Evolutionary conservation across 2,113 vertebrate genomes (phyloP).

Genomic region (Cepphus grylle): DNA sequence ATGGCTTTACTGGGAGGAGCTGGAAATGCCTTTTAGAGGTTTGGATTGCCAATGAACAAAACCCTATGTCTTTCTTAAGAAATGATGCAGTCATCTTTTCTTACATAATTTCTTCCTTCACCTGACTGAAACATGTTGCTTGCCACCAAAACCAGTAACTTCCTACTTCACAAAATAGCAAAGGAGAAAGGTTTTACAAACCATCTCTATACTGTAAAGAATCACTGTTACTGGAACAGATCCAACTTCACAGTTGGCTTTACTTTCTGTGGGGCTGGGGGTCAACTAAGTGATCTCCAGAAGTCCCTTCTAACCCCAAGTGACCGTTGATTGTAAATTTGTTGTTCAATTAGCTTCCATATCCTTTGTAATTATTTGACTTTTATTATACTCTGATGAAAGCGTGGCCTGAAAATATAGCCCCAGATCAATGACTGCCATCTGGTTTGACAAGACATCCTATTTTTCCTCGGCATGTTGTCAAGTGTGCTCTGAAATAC

Average conservation of each 20-base stretch:
- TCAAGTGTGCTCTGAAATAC: not conserved
- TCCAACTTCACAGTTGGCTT: not conserved
- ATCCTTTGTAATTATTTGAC: not conserved
- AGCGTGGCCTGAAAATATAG: not conserved
- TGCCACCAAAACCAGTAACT: not conserved
- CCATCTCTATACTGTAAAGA: not conserved
- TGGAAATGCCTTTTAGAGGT: not conserved
- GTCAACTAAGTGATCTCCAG: not conserved
- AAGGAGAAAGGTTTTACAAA: not conserved
- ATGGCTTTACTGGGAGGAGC: not conserved
- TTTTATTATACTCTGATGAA: not conserved
- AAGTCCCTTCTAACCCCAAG: not conserved
- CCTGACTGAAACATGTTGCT: not conserved
- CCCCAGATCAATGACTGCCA: not conserved
- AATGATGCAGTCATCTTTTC: not conserved
- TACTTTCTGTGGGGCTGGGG: not conserved
- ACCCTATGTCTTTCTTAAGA: not conserved
- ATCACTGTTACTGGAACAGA: not conserved
- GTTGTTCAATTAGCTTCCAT: not conserved
- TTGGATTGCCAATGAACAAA: not conserved
- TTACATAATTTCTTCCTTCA: not conserved
- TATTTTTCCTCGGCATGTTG: not conserved
- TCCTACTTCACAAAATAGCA: not conserved
- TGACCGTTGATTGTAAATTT: not conserved
- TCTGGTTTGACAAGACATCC: not conserved